Evolutionary conservation across 2,888 invertebrate genomes (phyloP).

Genomic region (Melinaea menophilus): DNA sequence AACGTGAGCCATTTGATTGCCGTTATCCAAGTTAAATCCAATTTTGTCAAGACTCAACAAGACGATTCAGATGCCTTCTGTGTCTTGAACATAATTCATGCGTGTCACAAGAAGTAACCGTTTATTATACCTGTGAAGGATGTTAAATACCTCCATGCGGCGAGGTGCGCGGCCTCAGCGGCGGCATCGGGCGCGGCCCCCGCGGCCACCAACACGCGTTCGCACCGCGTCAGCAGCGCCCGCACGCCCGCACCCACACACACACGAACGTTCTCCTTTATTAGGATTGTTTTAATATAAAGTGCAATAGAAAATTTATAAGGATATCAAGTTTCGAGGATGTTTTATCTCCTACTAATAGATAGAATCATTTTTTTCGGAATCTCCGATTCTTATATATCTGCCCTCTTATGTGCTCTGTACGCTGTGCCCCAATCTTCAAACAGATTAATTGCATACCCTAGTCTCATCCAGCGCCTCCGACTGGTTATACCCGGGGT

Average conservation of each 20-base stretch:
- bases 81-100: too few species aligned
- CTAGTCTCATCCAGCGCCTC: constrained; percentile 55
- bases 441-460: constrained; percentile 35
- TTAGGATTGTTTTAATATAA: neutral
- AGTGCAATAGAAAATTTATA: too few species aligned
- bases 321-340: too few species aligned
- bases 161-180: constrained; percentile 81
- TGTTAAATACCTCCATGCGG: constrained; percentile 71
- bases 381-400: too few species aligned
- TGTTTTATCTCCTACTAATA: too few species aligned
- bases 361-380: too few species aligned
- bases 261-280: constrained; percentile 61
- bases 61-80: too few species aligned
- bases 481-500: constrained; percentile 48
- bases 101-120: too few species aligned
- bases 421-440: too few species aligned
- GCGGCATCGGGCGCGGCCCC: constrained; percentile 80
- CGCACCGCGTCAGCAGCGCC: constrained; percentile 41
- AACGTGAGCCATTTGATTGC: neutral
- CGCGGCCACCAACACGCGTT: constrained; percentile 71
- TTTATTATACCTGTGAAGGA: neutral
- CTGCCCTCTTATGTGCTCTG: too few species aligned
- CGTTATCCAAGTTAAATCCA: too few species aligned
- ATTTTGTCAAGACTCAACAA: too few species aligned
- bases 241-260: constrained; percentile 60